phyloP scores from a whole-genome alignment of 23 tunicate species.

The Halocynthia roretzi region DNA sequence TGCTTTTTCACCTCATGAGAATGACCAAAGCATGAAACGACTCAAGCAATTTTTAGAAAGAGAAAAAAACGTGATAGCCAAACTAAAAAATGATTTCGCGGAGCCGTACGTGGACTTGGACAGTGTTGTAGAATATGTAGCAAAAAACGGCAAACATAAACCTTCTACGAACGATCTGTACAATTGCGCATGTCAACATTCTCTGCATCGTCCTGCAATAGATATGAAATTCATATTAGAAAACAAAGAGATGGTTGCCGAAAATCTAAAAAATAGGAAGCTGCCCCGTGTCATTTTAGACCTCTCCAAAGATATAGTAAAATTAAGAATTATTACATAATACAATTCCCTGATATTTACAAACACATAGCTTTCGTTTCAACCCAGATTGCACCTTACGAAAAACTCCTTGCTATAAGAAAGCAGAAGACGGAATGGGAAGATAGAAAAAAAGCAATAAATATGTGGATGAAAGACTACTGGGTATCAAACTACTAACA shows the following conservation, averaged over 20 bases:
- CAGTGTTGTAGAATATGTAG: background rate
- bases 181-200: slow-evolving; percentile 8
- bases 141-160: background rate
- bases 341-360: background rate
- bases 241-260: slow-evolving; percentile 33
- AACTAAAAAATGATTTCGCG: slow-evolving; percentile 35
- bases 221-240: slow-evolving; percentile 30
- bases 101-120: slow-evolving; percentile 14
- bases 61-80: slow-evolving; percentile 28
- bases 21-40: background rate
- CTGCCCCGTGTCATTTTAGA: slow-evolving; percentile 3
- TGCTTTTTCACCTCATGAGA: background rate
- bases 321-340: too few species aligned
- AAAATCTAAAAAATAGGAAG: slow-evolving; percentile 40
- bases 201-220: slow-evolving; percentile 42
- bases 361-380: background rate
- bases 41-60: slow-evolving; percentile 8
- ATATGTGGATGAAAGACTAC: slow-evolving; percentile 5
- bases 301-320: slow-evolving; percentile 36
- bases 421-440: background rate
- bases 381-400: slow-evolving; percentile 7
- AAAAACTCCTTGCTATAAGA: background rate
- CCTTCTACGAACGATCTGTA: slow-evolving; percentile 19
- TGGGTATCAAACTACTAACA: background rate
- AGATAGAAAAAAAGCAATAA: background rate